Conservation (phyloP, 2,888 invertebrate genomes). For the Catocala fraxini region DNA sequence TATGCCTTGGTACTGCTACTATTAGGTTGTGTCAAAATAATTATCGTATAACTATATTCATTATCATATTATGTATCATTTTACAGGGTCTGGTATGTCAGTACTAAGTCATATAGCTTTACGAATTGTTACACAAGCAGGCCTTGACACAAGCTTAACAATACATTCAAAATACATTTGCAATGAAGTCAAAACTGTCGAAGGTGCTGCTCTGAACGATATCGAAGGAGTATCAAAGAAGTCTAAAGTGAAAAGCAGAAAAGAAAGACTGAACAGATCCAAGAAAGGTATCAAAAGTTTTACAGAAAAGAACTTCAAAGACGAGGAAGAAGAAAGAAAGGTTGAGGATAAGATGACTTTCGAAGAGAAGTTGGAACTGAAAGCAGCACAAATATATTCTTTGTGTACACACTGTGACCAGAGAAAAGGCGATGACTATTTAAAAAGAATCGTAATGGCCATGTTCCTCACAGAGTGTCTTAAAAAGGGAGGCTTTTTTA, state of each 20-base stretch:
- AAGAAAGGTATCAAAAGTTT: conserved; percentile 72
- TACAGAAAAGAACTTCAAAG: conserved; percentile 61
- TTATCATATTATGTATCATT: conserved; percentile 5
- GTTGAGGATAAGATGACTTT: conserved; percentile 66
- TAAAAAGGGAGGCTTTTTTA: conserved; percentile 90
- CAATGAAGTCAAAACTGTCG: conserved; percentile 67
- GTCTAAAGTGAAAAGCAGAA: conserved; percentile 77
- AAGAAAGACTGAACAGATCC: conserved; percentile 75
- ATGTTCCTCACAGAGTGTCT: conserved; percentile 91
- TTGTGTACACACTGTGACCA: conserved; percentile 90
- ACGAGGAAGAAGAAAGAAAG: conserved; percentile 63
- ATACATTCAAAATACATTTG: conserved; percentile 79
- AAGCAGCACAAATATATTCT: conserved; percentile 86
- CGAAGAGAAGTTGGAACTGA: conserved; percentile 72
- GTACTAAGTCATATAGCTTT: conserved; percentile 92
- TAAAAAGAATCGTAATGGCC: conserved; percentile 93
- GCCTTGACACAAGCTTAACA: conserved; percentile 78
- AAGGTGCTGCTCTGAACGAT: conserved; percentile 70
- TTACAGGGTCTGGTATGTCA: conserved; percentile 92
- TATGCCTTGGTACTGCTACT: too few species aligned
- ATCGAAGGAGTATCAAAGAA: conserved; percentile 77
- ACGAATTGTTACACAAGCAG: conserved; percentile 92
- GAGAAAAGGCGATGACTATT: conserved; percentile 90
- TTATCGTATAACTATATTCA: too few species aligned
- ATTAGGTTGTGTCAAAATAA: too few species aligned